Conservation (phyloP, 1,140 invertebrate species). For the Lutraria rhynchaena region DNA sequence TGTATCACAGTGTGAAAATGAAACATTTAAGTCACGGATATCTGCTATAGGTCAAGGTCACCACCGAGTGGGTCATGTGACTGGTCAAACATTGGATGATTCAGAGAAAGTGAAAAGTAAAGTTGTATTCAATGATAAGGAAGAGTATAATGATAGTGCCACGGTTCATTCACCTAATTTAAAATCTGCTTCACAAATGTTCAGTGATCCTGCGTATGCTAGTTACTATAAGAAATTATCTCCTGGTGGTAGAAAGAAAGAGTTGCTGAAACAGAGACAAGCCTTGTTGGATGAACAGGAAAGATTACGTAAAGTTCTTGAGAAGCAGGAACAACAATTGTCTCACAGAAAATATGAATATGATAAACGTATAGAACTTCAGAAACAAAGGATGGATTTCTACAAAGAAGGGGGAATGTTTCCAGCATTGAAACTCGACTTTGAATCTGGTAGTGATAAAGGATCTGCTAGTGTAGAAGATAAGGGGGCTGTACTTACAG, state of each 20-base stretch:
- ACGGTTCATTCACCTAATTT: constrained; percentile 51
- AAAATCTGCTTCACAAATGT: constrained; percentile 23
- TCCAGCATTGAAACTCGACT: constrained; percentile 42
- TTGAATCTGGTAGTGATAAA: constrained; percentile 36
- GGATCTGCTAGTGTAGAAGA: not conserved
- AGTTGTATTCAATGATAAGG: constrained; percentile 49
- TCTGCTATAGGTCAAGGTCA: not conserved
- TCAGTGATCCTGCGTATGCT: constrained; percentile 49
- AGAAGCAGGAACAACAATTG: constrained; percentile 51
- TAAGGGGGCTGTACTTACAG: not conserved
- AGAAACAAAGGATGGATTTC: constrained; percentile 57
- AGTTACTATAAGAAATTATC: constrained; percentile 55
- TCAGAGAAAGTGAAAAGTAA: constrained; percentile 43
- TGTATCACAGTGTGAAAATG: constrained; percentile 30
- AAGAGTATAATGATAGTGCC: constrained; percentile 34
- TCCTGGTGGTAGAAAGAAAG: constrained; percentile 37
- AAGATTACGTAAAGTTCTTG: constrained; percentile 28
- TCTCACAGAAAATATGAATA: constrained; percentile 41
- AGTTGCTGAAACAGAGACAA: constrained; percentile 50
- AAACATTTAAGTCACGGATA: constrained; percentile 31
- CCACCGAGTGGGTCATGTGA: not conserved
- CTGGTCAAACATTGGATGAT: not conserved
- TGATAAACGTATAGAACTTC: constrained; percentile 38
- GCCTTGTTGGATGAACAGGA: constrained; percentile 56
- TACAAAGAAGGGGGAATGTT: constrained; percentile 56